Percentiles rank a stretch among this genome's conserved stretches.
Evolutionary conservation across 2,113 vertebrate genomes (phyloP).

Genomic region (Eclectus roratus): DNA sequence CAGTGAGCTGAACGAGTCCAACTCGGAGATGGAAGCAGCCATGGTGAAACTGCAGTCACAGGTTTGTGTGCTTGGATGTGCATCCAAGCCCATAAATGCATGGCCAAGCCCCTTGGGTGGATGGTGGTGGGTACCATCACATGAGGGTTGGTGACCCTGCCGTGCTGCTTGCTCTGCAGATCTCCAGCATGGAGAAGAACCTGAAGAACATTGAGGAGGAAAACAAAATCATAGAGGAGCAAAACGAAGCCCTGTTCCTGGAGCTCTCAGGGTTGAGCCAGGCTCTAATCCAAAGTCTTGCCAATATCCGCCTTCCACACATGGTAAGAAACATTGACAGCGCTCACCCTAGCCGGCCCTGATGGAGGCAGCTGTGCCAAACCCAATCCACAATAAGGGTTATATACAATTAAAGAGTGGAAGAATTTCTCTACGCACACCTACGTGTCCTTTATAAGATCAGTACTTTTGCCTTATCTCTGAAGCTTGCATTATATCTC

Average conservation of each 20-base stretch:
- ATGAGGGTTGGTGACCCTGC: not conserved
- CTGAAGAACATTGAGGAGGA: conserved; percentile 95
- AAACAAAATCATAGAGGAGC: conserved; percentile 97
- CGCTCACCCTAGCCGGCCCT: fast-evolving
- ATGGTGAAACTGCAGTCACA: conserved; percentile 98
- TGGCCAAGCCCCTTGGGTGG: not conserved
- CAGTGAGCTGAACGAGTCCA: conserved; percentile 94
- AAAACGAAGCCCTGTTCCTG: conserved; percentile 96
- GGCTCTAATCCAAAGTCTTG: conserved; percentile 95
- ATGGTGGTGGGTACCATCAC: not conserved
- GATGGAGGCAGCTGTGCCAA: not conserved
- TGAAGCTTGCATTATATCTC: conserved; percentile 15
- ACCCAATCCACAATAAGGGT: not conserved
- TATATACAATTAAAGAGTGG: not conserved
- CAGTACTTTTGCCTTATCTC: conserved; percentile 20
- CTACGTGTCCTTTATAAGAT: conserved; percentile 10
- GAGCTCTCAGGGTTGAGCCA: conserved; percentile 97
- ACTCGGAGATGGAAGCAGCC: conserved; percentile 96
- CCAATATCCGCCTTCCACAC: conserved; percentile 96
- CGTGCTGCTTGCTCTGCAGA: conserved; percentile 66
- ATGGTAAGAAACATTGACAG: conserved; percentile 80
- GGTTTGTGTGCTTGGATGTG: conserved; percentile 67
- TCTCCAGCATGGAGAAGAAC: conserved; percentile 97
- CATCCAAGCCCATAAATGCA: fast-evolving
- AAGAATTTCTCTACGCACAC: not conserved